Percentiles rank a stretch among this genome's conserved stretches.
phyloP scores from a whole-genome alignment of 2,113 vertebrate genomes.

The Scophthalmus maximus region DNA sequence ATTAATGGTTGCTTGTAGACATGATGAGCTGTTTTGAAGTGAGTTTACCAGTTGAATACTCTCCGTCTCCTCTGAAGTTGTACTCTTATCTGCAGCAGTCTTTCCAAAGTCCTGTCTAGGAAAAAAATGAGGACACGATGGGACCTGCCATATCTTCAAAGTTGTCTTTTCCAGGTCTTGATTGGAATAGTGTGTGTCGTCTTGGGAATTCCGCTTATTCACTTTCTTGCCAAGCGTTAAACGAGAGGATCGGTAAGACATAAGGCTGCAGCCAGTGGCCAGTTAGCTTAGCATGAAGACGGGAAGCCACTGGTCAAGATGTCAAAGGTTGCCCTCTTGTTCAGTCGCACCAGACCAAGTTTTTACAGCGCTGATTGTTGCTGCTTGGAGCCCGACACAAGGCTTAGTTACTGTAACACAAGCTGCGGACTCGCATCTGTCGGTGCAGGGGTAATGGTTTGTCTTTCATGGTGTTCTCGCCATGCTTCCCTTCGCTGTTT shows the following conservation, averaged over 20 bases:
- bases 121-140: no score
- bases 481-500: conserved; percentile 24
- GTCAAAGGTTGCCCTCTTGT: not conserved
- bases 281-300: no score
- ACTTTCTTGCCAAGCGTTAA: no score
- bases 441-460: conserved; percentile 28
- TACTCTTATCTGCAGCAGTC: not conserved
- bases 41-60: not conserved
- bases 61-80: not conserved
- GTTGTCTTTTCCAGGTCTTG: no score
- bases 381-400: not conserved
- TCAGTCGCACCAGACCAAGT: not conserved
- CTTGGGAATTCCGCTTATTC: not conserved
- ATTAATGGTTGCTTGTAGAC: not conserved
- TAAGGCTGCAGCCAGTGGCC: no score
- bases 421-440: conserved; percentile 31
- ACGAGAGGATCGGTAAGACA: no score
- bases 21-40: not conserved
- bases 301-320: no score
- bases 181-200: not conserved
- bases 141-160: no score
- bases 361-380: conserved; percentile 11
- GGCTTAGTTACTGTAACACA: conserved; percentile 3
- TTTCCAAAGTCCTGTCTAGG: not conserved
- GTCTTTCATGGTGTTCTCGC: conserved; percentile 37